Base-by-base conservation (phyloP, 2,888 invertebrate species). In the Tupiocoris notatus region DNA sequence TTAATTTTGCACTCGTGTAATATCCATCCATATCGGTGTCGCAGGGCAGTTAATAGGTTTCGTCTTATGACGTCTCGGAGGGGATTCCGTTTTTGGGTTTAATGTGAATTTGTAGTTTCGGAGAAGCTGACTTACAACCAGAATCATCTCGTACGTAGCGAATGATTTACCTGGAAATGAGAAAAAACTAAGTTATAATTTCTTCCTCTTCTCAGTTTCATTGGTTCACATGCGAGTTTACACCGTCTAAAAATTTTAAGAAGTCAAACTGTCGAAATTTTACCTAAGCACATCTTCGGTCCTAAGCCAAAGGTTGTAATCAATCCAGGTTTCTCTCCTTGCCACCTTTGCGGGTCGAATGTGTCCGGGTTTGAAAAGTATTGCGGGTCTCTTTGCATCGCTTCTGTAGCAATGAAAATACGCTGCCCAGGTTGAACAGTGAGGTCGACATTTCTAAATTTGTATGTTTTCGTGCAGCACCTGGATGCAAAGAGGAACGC, bases 221-320 rank as follows among this genome's bases (percentile, higher is more conserved):
- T n/a, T n/a, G n/a, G n/a, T n/a, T n/a, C n/a, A n/a, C n/a, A n/a
- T n/a, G n/a, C n/a, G n/a, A n/a, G n/a, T n/a, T n/a, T n/a, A n/a
- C n/a, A n/a, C n/a, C n/a, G n/a, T n/a, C n/a, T n/a, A n/a, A n/a
- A n/a, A n/a, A n/a, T n/a, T n/a, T n/a, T n/a, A n/a, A n/a, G n/a
- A n/a, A n/a, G n/a, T n/a, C n/a, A n/a, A n/a, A n/a, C n/a, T n/a
- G n/a, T n/a, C n/a, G n/a, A n/a, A n/a, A n/a, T n/a, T 58, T 25
- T 58, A 70, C 70, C 70, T 57, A 70, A 23, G 7, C 70, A 70
- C 58, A 58, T 16, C 24, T n/a, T 70, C 2, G 70, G 70, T 1
- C 70, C 70, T 0, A 70, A 18, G n/a, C 70, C 70, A 18, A 70
- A 70, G 0, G 70, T 54, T 2, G 18, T 18, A 54, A 66, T 25